These are phyloP conservation scores for Sylvilagus bachmani DNA, from an alignment of 2,113 vertebrate species.

Conservation along the genomic window DNA sequence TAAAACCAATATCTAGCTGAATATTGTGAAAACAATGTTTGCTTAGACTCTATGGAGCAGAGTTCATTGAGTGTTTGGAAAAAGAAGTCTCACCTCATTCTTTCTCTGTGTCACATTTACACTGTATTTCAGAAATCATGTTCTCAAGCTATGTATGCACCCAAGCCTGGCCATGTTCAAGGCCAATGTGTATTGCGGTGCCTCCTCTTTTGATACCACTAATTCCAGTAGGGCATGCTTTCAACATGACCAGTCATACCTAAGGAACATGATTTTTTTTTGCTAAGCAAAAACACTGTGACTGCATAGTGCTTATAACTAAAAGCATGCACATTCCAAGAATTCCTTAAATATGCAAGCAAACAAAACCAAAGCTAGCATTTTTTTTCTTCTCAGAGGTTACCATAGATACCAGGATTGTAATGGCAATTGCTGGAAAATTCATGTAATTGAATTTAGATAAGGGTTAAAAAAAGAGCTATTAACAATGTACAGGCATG, in stretches of 20 bases:
- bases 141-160: not conserved
- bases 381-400: slow-evolving; percentile 25
- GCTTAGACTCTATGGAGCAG: not conserved
- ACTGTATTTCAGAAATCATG: not conserved
- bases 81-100: not conserved
- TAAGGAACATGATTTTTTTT: not conserved
- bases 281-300: not conserved
- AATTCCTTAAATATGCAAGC: not conserved
- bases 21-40: not conserved
- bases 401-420: slow-evolving; percentile 41
- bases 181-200: not conserved
- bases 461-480: not conserved
- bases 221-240: not conserved
- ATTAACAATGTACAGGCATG: slow-evolving; percentile 31
- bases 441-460: slow-evolving; percentile 66
- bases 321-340: not conserved
- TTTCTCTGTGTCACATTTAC: not conserved
- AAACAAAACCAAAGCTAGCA: not conserved
- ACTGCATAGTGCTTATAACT: not conserved
- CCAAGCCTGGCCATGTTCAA: not conserved
- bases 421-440: not conserved
- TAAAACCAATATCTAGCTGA: not conserved
- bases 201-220: not conserved
- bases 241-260: not conserved
- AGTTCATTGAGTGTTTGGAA: not conserved